Base-by-base conservation (phyloP, 2,113 vertebrate species). In the Pachyramphus minor region DNA sequence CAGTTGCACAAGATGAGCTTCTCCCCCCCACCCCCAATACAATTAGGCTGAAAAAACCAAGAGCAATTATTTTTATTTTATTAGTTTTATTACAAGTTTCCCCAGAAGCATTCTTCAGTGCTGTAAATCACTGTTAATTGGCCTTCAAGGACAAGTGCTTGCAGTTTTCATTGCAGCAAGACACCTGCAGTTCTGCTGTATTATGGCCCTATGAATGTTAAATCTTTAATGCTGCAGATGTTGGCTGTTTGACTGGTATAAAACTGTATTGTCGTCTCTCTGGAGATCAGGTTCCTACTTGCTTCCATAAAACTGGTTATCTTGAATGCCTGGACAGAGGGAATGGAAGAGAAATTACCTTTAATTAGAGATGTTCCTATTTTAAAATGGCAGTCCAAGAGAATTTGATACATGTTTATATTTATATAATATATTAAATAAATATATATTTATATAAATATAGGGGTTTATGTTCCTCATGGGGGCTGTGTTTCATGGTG, bases 41-140 rank as follows among this genome's bases (percentile, higher is more conserved):
- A 90, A 89, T 72, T 35, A 64, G 56, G n/a, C 52, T 69, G 83
- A 94, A 41, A 21, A 47, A 71, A 84, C 12, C 35, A 80, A 22
- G n/a, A 93, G 31, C 56, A 89, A 92, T 89, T 90, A 87, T 81
- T 94, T 89, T 71, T 28, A n/a, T 93, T 95, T 63, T 92, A 80
- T 86, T 96, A 53, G 76, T 84, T 92, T 84, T 93, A 67, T 92
- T 83, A 50, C 12, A 28, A 5, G 41, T 71, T 92, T 84, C 28
- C 79, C 42, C 59, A 52, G 53, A 75, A 86, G 52, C 52, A 24
- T 93, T 95, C 33, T 84, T 71, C 60, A 58, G 37, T 71, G 76
- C 76, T 89, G 76, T 90, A 95, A 93, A 97, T 90, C 69, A 76
- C 53, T 75, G 44, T 11, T 93, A 78, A 92, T 82, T 75, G 12